Percentiles rank a stretch among this genome's conserved stretches.
Conservation (phyloP, 2,888 invertebrate genomes). For the Heliconius hortense region DNA sequence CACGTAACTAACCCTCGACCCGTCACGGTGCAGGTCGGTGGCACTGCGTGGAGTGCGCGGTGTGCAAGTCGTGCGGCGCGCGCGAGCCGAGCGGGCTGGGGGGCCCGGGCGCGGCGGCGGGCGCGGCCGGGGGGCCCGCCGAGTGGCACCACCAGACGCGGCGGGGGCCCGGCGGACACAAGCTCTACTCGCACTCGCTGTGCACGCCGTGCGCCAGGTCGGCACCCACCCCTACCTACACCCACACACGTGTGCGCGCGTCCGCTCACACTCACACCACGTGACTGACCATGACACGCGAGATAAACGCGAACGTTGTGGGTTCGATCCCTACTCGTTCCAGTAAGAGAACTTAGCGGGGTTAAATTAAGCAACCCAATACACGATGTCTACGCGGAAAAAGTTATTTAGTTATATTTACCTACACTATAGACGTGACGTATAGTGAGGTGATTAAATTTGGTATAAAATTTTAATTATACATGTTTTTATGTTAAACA, state of each 20-base stretch:
- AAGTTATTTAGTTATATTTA: no score
- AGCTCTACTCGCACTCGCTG: constrained; percentile 82
- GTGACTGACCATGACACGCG: background rate
- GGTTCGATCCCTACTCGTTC: background rate
- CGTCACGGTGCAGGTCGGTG: constrained; percentile 84
- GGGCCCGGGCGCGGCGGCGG: constrained; percentile 46
- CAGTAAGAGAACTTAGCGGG: background rate
- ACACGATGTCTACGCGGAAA: no score
- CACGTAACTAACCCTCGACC: background rate
- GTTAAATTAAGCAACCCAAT: no score
- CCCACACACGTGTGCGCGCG: constrained; percentile 1
- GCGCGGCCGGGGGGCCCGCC: constrained; percentile 51
- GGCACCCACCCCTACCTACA: constrained; percentile 48
- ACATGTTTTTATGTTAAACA: background rate
- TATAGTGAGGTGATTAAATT: background rate
- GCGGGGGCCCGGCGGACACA: constrained; percentile 75
- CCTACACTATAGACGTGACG: no score
- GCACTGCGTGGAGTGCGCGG: constrained; percentile 92
- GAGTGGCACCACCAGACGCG: constrained; percentile 78
- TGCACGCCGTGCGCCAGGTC: constrained; percentile 87
- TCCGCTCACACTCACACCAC: background rate
- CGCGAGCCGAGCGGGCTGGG: constrained; percentile 71
- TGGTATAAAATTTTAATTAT: background rate
- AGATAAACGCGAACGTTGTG: no score
- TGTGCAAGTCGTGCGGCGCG: constrained; percentile 85